Conservation (phyloP, 2,797 vertebrate genomes). For the Lepus townsendii region DNA sequence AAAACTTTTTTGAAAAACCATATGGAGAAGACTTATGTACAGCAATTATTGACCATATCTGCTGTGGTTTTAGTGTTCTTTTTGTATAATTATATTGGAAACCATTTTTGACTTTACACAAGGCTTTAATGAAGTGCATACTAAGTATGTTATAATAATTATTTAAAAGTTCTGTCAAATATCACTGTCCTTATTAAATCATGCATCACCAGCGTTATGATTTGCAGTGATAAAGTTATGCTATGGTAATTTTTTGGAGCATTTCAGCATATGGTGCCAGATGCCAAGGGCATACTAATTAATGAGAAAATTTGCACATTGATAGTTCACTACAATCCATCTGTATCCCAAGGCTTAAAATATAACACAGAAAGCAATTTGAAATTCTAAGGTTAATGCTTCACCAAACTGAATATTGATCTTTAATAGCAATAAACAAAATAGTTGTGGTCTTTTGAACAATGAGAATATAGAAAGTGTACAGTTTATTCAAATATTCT, state of each 20-base stretch:
- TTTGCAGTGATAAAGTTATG: constrained; percentile 72
- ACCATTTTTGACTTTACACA: neutral
- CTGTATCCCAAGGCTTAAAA: constrained; percentile 55
- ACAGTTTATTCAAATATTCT: neutral
- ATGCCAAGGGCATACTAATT: constrained; percentile 76
- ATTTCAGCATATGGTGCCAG: constrained; percentile 68
- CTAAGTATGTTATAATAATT: constrained; percentile 56
- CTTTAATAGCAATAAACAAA: constrained; percentile 7
- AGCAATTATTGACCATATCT: constrained; percentile 27
- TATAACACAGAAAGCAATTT: constrained; percentile 31
- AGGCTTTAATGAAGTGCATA: constrained; percentile 34
- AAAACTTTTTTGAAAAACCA: neutral
- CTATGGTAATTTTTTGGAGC: constrained; percentile 49
- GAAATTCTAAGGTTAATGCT: constrained; percentile 57
- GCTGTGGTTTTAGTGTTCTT: neutral
- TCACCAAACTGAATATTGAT: constrained; percentile 4
- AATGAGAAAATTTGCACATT: constrained; percentile 75
- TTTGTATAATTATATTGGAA: constrained; percentile 12
- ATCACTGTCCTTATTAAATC: constrained; percentile 63
- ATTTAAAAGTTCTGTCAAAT: constrained; percentile 69
- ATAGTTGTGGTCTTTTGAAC: neutral
- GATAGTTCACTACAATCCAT: constrained; percentile 48
- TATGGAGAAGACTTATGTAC: neutral
- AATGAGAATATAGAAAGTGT: neutral
- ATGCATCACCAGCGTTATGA: constrained; percentile 62